These are phyloP conservation scores for Drosophila biarmipes DNA, from an alignment of 1,140 invertebrate genomes.

Conservation along the genomic window DNA sequence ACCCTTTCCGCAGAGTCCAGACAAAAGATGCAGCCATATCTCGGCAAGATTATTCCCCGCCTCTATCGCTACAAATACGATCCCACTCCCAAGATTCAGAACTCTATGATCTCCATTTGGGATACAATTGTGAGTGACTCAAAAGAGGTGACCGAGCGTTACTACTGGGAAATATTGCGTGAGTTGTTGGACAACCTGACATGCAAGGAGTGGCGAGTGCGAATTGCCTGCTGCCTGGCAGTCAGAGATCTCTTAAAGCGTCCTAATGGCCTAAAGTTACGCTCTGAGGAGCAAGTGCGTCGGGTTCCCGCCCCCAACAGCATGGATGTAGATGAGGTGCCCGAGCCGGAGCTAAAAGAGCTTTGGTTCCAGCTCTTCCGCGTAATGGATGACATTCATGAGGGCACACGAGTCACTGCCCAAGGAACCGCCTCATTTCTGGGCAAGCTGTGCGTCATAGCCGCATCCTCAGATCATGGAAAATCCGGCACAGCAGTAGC, in stretches of 20 bases:
- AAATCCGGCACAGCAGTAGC: conserved; percentile 92
- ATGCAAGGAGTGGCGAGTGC: conserved; percentile 93
- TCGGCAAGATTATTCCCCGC: conserved; percentile 94
- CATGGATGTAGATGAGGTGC: conserved; percentile 72
- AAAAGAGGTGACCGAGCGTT: conserved; percentile 94
- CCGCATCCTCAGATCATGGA: conserved; percentile 90
- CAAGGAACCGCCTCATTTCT: conserved; percentile 90
- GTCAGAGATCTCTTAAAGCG: conserved; percentile 91
- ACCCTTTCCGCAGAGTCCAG: conserved; percentile 92
- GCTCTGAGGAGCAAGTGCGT: conserved; percentile 57
- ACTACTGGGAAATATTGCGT: conserved; percentile 93
- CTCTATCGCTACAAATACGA: conserved; percentile 96
- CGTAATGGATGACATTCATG: conserved; percentile 97
- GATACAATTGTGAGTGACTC: conserved; percentile 93
- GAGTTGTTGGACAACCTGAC: conserved; percentile 93
- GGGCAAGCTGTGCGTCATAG: conserved; percentile 92
- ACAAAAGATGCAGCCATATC: conserved; percentile 91
- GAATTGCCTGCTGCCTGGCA: conserved; percentile 95
- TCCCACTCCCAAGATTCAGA: conserved; percentile 95
- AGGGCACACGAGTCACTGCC: conserved; percentile 92
- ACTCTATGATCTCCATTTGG: conserved; percentile 97
- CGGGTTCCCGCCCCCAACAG: conserved; percentile 9
- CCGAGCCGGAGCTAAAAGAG: conserved; percentile 87
- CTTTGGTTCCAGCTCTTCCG: conserved; percentile 94
- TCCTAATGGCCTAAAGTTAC: conserved; percentile 81